A percentile compares a stretch with the other conserved stretches of the same genome.
These are phyloP conservation scores for Cebidichthys violaceus DNA, from an alignment of 2,113 vertebrate genomes.

Conservation along the genomic window DNA sequence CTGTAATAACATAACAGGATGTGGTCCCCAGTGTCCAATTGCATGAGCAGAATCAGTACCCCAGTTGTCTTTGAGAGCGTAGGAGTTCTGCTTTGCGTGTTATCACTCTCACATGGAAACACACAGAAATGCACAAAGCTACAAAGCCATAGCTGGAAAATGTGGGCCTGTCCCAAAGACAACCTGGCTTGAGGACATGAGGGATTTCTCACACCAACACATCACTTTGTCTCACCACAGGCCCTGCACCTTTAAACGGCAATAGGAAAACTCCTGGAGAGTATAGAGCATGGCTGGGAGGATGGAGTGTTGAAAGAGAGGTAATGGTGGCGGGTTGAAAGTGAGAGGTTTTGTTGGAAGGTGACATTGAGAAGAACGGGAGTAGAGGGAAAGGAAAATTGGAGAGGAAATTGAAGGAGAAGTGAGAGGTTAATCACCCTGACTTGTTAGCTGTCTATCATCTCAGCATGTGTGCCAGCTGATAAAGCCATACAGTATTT, in stretches of 20 bases:
- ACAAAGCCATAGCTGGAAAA: slow-evolving; percentile 45
- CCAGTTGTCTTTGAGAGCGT: slow-evolving; percentile 57
- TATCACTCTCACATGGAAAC: slow-evolving; percentile 38
- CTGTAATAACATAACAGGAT: slow-evolving; percentile 39
- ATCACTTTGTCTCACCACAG: slow-evolving; percentile 55
- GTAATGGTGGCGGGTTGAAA: slow-evolving; percentile 24
- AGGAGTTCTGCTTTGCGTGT: slow-evolving; percentile 65
- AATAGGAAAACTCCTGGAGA: slow-evolving; percentile 59
- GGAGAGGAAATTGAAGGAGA: slow-evolving; percentile 63
- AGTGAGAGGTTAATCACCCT: slow-evolving; percentile 56
- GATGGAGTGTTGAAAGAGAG: slow-evolving; percentile 52
- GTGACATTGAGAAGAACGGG: slow-evolving; percentile 16
- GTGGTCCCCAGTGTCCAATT: slow-evolving; percentile 49
- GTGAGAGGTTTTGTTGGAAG: slow-evolving; percentile 39
- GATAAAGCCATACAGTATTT: slow-evolving; percentile 55
- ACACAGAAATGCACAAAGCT: slow-evolving; percentile 28
- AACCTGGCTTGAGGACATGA: slow-evolving; percentile 30
- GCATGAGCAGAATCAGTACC: slow-evolving; percentile 75
- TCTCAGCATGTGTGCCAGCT: slow-evolving; percentile 53
- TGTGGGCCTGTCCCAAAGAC: slow-evolving; percentile 55
- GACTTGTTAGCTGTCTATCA: slow-evolving; percentile 60
- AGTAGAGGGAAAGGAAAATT: slow-evolving; percentile 36
- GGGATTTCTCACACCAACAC: slow-evolving; percentile 44
- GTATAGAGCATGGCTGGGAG: slow-evolving; percentile 43
- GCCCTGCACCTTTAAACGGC: slow-evolving; percentile 45